Base-by-base conservation (phyloP, 2,888 invertebrate genomes). In the Morpho deidamia region DNA sequence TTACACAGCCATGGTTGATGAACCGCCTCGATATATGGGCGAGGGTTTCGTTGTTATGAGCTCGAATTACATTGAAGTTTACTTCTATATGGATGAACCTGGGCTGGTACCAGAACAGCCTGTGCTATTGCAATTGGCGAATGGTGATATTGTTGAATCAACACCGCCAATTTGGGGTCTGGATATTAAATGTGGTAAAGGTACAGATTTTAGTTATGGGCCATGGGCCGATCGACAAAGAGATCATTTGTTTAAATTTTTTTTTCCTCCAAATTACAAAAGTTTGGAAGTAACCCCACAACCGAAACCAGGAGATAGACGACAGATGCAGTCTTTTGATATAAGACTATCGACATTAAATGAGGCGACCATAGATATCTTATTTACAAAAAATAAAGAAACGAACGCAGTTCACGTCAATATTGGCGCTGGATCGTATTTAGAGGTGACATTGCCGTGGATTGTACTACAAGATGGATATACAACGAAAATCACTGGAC, bases 151-250 rank as follows among this genome's bases (percentile, higher is more conserved):
- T 56, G 96, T 97, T 0, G 96, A 97, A 76, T 96, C 96, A 4
- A 96, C 97, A 52, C 97, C 97, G 8, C 98, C 98, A 0, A 96
- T 97, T 65, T 97, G 97, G 96, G 98, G 98, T 7, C 94, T 98
- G 10, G 98, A 98, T 77, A 95, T 98, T 51, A 98, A 97, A 79
- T 97, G 97, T 75, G 96, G 97, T 0, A 98, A 97, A 83, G 98
- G 97, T 61, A 97, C 96, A 2, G 97, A 98, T 74, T 96, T 99
- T 69, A 98, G 98, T 80, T 99, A 99, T 74, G 99, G 99, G 0
- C 99, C 99, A 0, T 99, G 99, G 99, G 99, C 99, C 3, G 99
- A 99, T 77, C 92, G 98, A 48, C 99, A 99, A 78, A 92, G 99
- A 61, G 98, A 98, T 75, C 94, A 96, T 81, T 90, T 99, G 35